Evolutionary conservation across 1,140 invertebrate species (phyloP), one percentile per base, ranked within the genome.

Genomic region (Penaeus japonicus): DNA sequence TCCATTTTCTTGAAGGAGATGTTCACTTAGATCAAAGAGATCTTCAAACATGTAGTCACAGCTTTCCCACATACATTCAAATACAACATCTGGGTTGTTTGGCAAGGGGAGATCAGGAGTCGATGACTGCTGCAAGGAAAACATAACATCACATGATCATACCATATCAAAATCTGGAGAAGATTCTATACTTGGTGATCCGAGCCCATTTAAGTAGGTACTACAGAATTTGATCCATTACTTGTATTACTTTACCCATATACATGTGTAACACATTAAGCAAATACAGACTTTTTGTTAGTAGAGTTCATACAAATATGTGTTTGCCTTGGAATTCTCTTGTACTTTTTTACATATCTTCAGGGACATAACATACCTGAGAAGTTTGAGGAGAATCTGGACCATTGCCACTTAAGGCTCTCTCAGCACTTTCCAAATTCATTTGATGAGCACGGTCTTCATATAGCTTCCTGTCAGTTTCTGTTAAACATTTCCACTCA

Each of bases 31-130:
- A 92, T 98, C 98, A 1, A 94, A 92, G 79, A 97, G 93, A 90
- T 98, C 97, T 92, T 99, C 98, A 92, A 98, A 99, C 93, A 98
- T 97, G 92, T 93, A 97, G 92, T 99, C 97, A 92, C 98, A 99
- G 81, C 95, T 96, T 91, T 97, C 96, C 97, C 97, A 99, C 47
- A 95, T 94, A 91, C 98, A 99, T 91, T 98, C 97, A 92, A 95
- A 98, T 5, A 97, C 95, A 91, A 94, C 92, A 77, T 94, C 93
- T 39, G 91, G 91, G 54, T 90, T 91, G 35, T 89, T 90, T 17
- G 90, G 90, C 0, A 90, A 86, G 4, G 90, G 90, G 62, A 90
- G 79, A 24, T 90, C 90, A 15, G 55, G 70, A 10, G 88, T 83
- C 2, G 81, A 55, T 15, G 75, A 20, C 32, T 59, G 73, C 24